Base-by-base conservation (phyloP, 1,140 invertebrate species). In the Diprion similis region DNA sequence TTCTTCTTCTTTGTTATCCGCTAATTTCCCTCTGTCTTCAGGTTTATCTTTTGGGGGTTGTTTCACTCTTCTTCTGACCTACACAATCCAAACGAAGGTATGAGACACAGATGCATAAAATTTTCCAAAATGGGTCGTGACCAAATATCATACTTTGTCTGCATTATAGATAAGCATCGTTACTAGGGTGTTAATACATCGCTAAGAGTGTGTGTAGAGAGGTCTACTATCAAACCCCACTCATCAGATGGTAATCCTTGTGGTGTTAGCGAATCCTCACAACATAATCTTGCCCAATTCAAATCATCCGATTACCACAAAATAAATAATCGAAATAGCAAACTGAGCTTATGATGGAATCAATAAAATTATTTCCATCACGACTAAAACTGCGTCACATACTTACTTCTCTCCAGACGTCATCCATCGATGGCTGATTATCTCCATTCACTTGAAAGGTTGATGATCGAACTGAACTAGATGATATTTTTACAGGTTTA, bases 51-150 rank as follows among this genome's bases (percentile, higher is more conserved):
- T 89, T 11, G 87, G 82, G 13, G 85, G 80, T 45, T 85, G 79
- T 76, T 90, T 90, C 45, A 86, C 82, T 80, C 84, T 85, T 79
- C 87, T 86, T 79, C 89, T 91, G 18, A 92, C 91, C 83, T 89
- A 71, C 71, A 78, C 75, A 13, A 68, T 46, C 71, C 7, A 15
- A 37, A 37, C 24, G 51, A 59, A 59, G n/a, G 6, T 15, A 59
- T 59, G 9, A 4, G 51, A 4, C n/a, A 71, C 46, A 72, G 51
- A n/a, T 13, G 70, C 51, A 15, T 18, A 46, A 4, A 17, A 71
- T 10, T 8, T 47, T 17, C 9, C n/a, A 11, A 59, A 59, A 59
- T 59, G 4, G n/a, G 24, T 37, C 24, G 24, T 3, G 24, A 6
- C 24, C 24, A 1, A 37, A 37, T 37, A 37, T 37, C 24, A 37